phyloP scores from a whole-genome alignment of 1,140 invertebrate species.

The Telenomus remus region DNA sequence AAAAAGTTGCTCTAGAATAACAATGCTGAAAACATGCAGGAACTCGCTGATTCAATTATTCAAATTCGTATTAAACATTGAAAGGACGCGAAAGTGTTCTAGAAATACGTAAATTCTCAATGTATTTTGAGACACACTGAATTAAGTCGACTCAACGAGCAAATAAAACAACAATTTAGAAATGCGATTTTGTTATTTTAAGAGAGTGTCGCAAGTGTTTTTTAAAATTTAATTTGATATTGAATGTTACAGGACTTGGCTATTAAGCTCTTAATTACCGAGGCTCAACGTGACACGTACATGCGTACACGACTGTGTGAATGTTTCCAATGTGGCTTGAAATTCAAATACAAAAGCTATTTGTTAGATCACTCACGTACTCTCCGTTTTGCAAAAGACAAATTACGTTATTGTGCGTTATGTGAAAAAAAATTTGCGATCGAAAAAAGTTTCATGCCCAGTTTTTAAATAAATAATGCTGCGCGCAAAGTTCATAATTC shows the following conservation, averaged over 20 bases:
- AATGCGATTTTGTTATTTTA: no score
- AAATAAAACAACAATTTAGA: no score
- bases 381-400: slow-evolving; percentile 18
- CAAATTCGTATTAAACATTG: no score
- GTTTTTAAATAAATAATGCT: slow-evolving; percentile 2
- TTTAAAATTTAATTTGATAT: slow-evolving; percentile 22
- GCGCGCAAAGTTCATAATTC: slow-evolving; percentile 8
- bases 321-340: slow-evolving; percentile 33
- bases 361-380: slow-evolving; percentile 34
- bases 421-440: slow-evolving; percentile 12
- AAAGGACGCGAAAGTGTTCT: no score
- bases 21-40: no score
- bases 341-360: slow-evolving; percentile 39
- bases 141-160: no score
- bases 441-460: slow-evolving; percentile 15
- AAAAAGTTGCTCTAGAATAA: no score
- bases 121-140: no score
- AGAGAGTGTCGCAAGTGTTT: no score
- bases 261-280: slow-evolving; percentile 32
- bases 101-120: no score
- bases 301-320: slow-evolving; percentile 7
- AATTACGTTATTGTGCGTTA: slow-evolving; percentile 35
- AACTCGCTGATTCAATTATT: no score
- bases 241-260: slow-evolving; percentile 31
- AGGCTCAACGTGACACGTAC: slow-evolving; percentile 5